phyloP scores from a whole-genome alignment of 2,888 invertebrate species.

The Synanthedon tipuliformis region DNA sequence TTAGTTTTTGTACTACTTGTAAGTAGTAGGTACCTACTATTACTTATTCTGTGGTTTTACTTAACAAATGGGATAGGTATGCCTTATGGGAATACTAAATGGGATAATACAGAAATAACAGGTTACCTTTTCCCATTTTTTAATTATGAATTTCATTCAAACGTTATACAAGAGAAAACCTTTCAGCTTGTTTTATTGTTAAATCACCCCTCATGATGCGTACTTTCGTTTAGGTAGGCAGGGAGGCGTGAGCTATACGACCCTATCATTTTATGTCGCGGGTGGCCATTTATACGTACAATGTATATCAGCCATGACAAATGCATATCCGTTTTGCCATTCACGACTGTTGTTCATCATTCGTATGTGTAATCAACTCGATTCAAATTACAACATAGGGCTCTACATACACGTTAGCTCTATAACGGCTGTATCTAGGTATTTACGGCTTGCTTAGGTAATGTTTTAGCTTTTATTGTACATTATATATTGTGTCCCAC shows the following conservation, averaged over 20 bases:
- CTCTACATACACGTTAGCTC: neutral
- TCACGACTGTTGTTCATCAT: constrained; percentile 2
- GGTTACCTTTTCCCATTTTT: too few species aligned
- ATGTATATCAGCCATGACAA: neutral
- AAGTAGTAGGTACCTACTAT: too few species aligned
- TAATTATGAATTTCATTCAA: neutral
- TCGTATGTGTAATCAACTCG: constrained; percentile 2
- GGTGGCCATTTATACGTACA: neutral
- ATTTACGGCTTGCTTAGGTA: too few species aligned
- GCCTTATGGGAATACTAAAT: too few species aligned
- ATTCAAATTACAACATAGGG: neutral
- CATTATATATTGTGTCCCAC: too few species aligned
- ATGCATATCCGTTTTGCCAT: neutral
- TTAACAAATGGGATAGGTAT: too few species aligned
- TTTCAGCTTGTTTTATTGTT: neutral
- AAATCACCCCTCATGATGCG: neutral
- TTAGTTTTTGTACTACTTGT: too few species aligned
- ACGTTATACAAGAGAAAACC: neutral
- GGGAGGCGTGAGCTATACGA: neutral
- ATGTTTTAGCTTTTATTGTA: too few species aligned
- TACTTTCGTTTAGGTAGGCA: neutral
- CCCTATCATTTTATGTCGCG: neutral
- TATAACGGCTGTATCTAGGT: neutral
- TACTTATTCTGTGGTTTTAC: too few species aligned
- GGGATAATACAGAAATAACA: too few species aligned